A percentile compares a stretch with the other conserved stretches of the same genome.
These are phyloP conservation scores for Gorsachius goisagi DNA, from an alignment of 2,113 vertebrate species.

Conservation along the genomic window DNA sequence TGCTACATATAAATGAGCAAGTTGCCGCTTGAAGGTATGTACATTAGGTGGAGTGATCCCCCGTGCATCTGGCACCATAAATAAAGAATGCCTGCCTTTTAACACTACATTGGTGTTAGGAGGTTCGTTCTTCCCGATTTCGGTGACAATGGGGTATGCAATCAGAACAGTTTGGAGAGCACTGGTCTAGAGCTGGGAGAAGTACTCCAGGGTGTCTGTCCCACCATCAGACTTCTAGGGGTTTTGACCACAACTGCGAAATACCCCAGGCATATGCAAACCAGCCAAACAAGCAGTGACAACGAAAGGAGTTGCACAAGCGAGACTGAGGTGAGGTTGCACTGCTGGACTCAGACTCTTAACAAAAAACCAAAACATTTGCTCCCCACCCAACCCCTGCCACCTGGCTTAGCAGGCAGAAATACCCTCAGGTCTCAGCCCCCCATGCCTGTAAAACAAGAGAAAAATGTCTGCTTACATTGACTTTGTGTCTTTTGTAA, in stretches of 20 bases:
- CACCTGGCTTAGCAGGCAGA: neutral
- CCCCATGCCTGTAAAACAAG: accelerated
- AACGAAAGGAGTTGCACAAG: neutral
- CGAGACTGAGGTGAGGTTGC: accelerated
- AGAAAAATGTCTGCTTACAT: conserved; percentile 63
- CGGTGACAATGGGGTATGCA: too few relatives aligned
- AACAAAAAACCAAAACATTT: neutral
- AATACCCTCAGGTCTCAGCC: neutral
- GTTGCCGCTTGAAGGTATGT: too few relatives aligned
- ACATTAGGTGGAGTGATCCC: too few relatives aligned
- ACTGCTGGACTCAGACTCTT: neutral
- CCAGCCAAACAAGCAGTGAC: neutral
- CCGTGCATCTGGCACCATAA: too few relatives aligned
- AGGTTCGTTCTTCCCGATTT: too few relatives aligned
- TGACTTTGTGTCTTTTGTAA: conserved; percentile 78
- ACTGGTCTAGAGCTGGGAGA: neutral
- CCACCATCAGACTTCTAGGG: neutral
- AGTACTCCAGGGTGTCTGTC: neutral
- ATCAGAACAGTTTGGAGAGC: neutral
- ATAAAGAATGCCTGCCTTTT: too few relatives aligned
- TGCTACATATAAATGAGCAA: too few relatives aligned
- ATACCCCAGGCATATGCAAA: neutral
- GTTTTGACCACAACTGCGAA: neutral
- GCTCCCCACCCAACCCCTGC: neutral
- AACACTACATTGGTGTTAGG: too few relatives aligned